Evolutionary conservation across 2,888 invertebrate genomes (phyloP).

Genomic region (Cephalotes varians): DNA sequence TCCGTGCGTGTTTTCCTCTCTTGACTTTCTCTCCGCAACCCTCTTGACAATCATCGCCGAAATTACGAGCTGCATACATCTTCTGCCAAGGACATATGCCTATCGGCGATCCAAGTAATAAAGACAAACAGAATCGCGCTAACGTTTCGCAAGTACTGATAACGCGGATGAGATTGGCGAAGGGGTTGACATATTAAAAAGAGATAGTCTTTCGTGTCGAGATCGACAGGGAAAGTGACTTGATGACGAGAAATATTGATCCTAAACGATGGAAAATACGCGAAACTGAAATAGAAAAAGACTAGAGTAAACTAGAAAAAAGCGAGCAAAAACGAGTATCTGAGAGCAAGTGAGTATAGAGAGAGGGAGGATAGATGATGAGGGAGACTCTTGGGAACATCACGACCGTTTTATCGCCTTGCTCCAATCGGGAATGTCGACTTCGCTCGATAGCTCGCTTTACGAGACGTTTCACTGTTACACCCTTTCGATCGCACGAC

Average conservation of each 20-base stretch:
- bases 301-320: neutral
- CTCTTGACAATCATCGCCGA: constrained; percentile 66
- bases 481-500: constrained; percentile 47
- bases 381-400: constrained; percentile 56
- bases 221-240: neutral
- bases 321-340: neutral
- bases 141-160: constrained; percentile 28
- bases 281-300: constrained; percentile 2
- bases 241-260: neutral
- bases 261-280: constrained; percentile 18
- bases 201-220: neutral
- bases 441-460: constrained; percentile 65
- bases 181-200: neutral
- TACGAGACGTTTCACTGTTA: constrained; percentile 48
- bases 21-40: constrained; percentile 23
- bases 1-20: constrained; percentile 40
- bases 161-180: neutral
- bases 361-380: constrained; percentile 21
- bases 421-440: constrained; percentile 73
- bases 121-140: constrained; percentile 77
- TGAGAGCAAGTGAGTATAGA: neutral
- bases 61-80: constrained; percentile 39
- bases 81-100: constrained; percentile 36
- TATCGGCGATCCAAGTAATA: constrained; percentile 72
- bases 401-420: constrained; percentile 75